Evolutionary conservation across 2,797 vertebrate genomes (phyloP).

Genomic region (Enteromius paludinosus): DNA sequence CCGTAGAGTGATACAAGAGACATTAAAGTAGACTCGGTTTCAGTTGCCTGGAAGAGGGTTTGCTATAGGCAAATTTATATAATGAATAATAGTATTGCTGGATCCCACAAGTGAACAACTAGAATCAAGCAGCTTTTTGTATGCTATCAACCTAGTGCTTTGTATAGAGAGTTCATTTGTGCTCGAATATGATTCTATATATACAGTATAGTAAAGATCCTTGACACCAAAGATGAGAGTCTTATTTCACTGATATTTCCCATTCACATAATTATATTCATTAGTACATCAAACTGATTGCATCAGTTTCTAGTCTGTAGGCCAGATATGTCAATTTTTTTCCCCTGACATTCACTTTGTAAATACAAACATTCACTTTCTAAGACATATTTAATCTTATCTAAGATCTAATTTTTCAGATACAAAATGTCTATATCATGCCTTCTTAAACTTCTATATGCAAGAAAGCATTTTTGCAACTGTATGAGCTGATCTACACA

Average conservation of each 20-base stretch:
- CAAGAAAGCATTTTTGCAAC: neutral
- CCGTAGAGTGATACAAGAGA: neutral
- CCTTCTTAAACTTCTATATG: neutral
- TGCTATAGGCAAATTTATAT: neutral
- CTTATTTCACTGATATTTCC: neutral
- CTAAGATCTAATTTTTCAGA: too few species aligned
- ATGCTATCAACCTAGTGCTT: neutral
- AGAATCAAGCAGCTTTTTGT: neutral
- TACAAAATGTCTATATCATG: neutral
- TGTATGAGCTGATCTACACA: neutral
- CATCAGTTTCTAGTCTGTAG: neutral
- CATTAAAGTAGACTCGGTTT: neutral
- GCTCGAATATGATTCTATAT: neutral
- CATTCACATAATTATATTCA: conserved; percentile 7
- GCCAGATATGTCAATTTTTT: neutral
- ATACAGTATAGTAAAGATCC: neutral
- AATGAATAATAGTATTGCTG: neutral
- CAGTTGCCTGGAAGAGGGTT: neutral
- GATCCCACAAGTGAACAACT: neutral
- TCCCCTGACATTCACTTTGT: neutral
- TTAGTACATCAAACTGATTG: neutral
- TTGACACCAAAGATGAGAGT: neutral
- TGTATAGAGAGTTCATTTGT: neutral
- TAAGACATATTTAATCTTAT: neutral
- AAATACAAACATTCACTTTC: neutral